A percentile compares a stretch with the other conserved stretches of the same genome.
Conservation (phyloP, 2,797 vertebrate genomes). For the Tolypeutes matacus region DNA sequence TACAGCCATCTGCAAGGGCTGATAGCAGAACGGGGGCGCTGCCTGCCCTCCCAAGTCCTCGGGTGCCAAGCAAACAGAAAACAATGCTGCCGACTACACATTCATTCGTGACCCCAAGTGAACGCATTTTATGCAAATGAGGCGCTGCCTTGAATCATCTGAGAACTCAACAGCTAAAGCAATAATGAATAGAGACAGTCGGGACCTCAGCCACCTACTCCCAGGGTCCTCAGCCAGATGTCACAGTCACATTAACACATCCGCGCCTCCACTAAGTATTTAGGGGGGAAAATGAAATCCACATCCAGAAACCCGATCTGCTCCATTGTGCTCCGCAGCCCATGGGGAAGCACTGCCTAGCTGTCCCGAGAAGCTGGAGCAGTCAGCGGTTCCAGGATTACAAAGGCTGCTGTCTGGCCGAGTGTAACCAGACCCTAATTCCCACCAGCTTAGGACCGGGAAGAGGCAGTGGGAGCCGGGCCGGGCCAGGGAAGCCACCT, state of each 20-base stretch:
- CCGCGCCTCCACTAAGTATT: background rate
- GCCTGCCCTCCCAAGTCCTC: background rate
- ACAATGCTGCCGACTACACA: background rate
- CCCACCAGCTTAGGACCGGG: slow-evolving; percentile 59
- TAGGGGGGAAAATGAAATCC: background rate
- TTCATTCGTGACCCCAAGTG: background rate
- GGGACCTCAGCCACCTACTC: background rate
- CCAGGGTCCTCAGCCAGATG: background rate
- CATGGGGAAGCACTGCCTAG: background rate
- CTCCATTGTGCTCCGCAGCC: slow-evolving; percentile 65
- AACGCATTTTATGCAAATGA: background rate
- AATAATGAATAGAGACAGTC: background rate
- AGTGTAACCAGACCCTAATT: slow-evolving; percentile 50
- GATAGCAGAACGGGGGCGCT: background rate
- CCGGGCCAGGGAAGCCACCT: background rate
- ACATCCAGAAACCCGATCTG: slow-evolving; percentile 62
- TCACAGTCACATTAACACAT: background rate
- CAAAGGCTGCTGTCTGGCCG: slow-evolving; percentile 50
- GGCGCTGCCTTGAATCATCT: background rate
- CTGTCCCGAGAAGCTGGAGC: background rate
- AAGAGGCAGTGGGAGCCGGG: background rate
- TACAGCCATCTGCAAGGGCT: background rate
- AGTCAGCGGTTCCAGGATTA: slow-evolving; percentile 27
- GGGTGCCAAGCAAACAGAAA: background rate
- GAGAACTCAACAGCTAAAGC: background rate